Conservation (phyloP, 2,888 invertebrate species). For the Rhagium mordax region DNA sequence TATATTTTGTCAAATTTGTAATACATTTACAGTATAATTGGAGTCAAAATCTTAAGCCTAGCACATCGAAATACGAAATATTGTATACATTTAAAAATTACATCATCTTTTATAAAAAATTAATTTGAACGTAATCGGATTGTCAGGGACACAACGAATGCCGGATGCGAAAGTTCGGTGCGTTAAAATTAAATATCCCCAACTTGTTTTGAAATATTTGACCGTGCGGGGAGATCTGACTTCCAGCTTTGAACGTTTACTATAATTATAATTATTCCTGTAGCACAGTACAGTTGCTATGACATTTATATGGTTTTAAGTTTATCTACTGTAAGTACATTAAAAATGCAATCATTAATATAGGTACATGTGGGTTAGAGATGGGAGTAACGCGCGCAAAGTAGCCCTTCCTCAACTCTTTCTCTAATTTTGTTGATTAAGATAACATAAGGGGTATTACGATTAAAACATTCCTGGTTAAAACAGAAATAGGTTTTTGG, state of each 20-base stretch:
- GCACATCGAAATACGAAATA: conserved; percentile 12
- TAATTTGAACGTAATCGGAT: conserved; percentile 2
- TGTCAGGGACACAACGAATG: conserved; percentile 7
- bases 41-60: conserved; percentile 18
- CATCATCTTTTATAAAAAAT: conserved; percentile 11
- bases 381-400: too few species aligned
- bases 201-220: background rate
- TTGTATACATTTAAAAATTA: conserved; percentile 21
- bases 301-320: background rate
- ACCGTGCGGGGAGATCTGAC: background rate
- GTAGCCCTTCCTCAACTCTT: too few species aligned
- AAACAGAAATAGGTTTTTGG: too few species aligned
- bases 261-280: background rate
- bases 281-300: background rate
- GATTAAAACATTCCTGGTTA: too few species aligned
- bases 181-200: background rate
- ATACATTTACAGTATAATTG: conserved; percentile 25
- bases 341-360: background rate
- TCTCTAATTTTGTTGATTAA: too few species aligned
- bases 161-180: background rate
- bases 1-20: conserved; percentile 27
- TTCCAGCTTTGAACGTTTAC: background rate
- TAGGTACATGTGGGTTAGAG: background rate
- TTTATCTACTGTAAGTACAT: conserved; percentile 4
- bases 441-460: too few species aligned